Percentiles rank a stretch among this genome's conserved stretches.
These are phyloP conservation scores for Perithous albicinctus DNA, from an alignment of 2,888 invertebrate genomes.

Conservation along the genomic window DNA sequence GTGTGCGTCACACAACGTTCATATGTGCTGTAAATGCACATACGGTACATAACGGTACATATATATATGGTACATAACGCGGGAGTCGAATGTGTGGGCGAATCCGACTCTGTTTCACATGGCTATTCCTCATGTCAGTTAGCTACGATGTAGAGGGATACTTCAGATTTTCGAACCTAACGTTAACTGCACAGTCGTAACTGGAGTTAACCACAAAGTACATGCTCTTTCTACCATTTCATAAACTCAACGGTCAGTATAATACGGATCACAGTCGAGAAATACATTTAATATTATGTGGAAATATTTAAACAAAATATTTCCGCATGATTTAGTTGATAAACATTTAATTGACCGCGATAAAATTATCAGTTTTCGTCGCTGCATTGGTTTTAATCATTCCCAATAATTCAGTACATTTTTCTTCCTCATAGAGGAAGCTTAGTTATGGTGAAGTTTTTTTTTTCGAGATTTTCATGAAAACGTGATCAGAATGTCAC, in stretches of 20 bases:
- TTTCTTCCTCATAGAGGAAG: no score
- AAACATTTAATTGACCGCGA: no score
- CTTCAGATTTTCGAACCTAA: constrained; percentile 30
- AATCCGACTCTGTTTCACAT: constrained; percentile 16
- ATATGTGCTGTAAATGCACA: constrained; percentile 1
- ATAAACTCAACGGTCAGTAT: background rate
- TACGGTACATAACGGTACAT: background rate
- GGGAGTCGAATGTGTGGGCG: background rate
- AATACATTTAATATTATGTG: background rate
- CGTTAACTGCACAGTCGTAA: constrained; percentile 14
- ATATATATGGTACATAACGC: constrained; percentile 25
- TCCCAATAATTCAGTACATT: no score
- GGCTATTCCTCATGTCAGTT: constrained; percentile 38
- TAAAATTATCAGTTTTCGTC: no score
- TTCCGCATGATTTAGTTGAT: no score
- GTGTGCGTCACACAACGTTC: background rate
- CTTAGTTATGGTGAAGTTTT: no score
- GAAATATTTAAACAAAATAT: no score
- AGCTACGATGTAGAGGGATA: constrained; percentile 9
- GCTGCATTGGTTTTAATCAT: no score
- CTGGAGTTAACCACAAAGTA: background rate
- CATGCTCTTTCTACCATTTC: constrained; percentile 1
- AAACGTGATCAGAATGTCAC: no score
- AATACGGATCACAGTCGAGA: background rate
- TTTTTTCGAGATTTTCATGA: no score